These are phyloP conservation scores for Parauchenoglanis punctatus DNA, from an alignment of 2,797 vertebrate species.

Conservation along the genomic window DNA sequence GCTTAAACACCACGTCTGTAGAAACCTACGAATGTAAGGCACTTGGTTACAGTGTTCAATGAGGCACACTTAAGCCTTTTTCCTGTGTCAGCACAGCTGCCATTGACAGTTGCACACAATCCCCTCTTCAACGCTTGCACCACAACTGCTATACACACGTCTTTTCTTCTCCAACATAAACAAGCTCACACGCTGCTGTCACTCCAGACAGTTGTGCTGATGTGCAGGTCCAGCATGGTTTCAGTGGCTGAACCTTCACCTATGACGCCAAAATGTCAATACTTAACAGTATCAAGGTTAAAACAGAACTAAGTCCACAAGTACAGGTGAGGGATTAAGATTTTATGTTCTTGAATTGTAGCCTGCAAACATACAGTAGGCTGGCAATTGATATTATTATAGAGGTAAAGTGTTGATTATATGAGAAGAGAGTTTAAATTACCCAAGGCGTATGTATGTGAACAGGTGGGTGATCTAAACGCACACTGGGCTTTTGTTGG, in stretches of 20 bases:
- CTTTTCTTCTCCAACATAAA: constrained; percentile 49
- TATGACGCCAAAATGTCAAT: constrained; percentile 47
- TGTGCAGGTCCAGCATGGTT: constrained; percentile 32
- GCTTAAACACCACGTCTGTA: constrained; percentile 1
- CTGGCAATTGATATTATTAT: not conserved
- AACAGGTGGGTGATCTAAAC: constrained; percentile 62
- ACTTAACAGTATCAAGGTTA: not conserved
- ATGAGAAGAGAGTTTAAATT: constrained; percentile 68
- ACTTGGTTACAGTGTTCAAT: constrained; percentile 44
- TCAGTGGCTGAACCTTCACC: constrained; percentile 33
- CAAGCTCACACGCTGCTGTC: constrained; percentile 49
- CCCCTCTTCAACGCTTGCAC: constrained; percentile 42
- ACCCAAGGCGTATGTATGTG: constrained; percentile 58
- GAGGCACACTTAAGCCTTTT: constrained; percentile 45
- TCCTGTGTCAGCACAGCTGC: constrained; percentile 64
- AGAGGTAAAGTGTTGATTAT: constrained; percentile 32
- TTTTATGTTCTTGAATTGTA: not conserved
- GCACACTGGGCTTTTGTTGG: constrained; percentile 76
- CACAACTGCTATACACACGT: constrained; percentile 54
- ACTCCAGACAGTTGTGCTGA: constrained; percentile 50
- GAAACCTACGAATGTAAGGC: constrained; percentile 27
- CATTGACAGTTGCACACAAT: constrained; percentile 54
- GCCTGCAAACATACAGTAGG: not conserved
- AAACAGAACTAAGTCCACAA: not conserved
- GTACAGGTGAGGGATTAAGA: not conserved